Evolutionary conservation across 2,113 vertebrate species (phyloP).

Genomic region (Malurus elegans): DNA sequence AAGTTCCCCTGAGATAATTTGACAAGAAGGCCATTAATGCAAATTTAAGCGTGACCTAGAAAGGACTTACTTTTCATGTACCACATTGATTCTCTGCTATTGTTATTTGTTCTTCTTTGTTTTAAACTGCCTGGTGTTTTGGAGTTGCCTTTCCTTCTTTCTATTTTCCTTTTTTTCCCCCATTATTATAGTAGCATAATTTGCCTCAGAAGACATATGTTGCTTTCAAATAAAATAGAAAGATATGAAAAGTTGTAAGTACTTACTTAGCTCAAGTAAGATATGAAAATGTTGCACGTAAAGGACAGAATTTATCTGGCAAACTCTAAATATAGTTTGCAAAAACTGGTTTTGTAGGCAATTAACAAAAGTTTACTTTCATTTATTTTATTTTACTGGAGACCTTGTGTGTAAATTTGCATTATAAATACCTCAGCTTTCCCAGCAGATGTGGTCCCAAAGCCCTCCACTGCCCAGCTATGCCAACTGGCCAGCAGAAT

Average conservation of each 20-base stretch:
- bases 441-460: not conserved
- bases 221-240: not conserved
- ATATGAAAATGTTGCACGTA: not conserved
- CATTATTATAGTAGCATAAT: not conserved
- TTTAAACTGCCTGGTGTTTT: not conserved
- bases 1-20: conserved; percentile 49
- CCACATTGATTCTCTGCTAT: not conserved
- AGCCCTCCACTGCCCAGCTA: not conserved
- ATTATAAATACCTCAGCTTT: not conserved
- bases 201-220: not conserved
- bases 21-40: conserved; percentile 56
- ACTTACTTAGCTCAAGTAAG: not conserved
- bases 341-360: not conserved
- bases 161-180: not conserved
- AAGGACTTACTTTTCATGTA: conserved; percentile 40
- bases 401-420: not conserved
- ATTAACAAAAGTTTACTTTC: not conserved
- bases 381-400: not conserved
- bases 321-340: not conserved
- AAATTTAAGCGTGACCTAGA: conserved; percentile 54
- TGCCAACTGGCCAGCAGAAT: not conserved
- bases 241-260: not conserved
- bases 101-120: conserved; percentile 44
- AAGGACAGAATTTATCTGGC: not conserved
- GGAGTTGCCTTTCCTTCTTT: not conserved